phyloP scores from a whole-genome alignment of 2,113 vertebrate species.

The Silurus meridionalis region DNA sequence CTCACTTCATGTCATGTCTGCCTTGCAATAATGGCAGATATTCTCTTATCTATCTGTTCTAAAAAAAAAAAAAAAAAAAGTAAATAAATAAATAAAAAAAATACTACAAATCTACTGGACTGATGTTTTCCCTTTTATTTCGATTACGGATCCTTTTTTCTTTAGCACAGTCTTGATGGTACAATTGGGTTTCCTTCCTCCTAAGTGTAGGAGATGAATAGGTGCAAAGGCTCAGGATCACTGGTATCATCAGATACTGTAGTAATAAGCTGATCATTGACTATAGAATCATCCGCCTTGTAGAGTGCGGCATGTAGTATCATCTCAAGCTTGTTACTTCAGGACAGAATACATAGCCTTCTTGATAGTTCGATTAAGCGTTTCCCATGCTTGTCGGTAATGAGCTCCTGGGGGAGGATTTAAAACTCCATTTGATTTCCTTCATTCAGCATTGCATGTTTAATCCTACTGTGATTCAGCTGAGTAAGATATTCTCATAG shows the following conservation, averaged over 20 bases:
- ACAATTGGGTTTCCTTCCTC: neutral
- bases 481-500: too few species aligned
- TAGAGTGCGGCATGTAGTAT: too few species aligned
- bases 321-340: too few species aligned
- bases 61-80: neutral
- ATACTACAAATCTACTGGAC: neutral
- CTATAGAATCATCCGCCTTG: too few species aligned
- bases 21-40: neutral
- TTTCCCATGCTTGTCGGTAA: too few species aligned
- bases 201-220: neutral
- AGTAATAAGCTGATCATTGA: neutral
- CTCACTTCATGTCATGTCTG: neutral
- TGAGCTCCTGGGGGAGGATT: too few species aligned
- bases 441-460: too few species aligned
- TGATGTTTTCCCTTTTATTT: neutral
- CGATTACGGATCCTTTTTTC: neutral
- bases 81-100: too few species aligned
- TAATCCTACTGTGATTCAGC: too few species aligned
- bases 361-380: too few species aligned
- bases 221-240: neutral
- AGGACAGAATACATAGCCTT: too few species aligned
- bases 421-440: too few species aligned
- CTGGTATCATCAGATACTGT: neutral
- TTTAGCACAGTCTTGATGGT: neutral
- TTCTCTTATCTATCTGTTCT: neutral